Conservation (phyloP, 2,113 vertebrate genomes). For the Casuarius casuarius region DNA sequence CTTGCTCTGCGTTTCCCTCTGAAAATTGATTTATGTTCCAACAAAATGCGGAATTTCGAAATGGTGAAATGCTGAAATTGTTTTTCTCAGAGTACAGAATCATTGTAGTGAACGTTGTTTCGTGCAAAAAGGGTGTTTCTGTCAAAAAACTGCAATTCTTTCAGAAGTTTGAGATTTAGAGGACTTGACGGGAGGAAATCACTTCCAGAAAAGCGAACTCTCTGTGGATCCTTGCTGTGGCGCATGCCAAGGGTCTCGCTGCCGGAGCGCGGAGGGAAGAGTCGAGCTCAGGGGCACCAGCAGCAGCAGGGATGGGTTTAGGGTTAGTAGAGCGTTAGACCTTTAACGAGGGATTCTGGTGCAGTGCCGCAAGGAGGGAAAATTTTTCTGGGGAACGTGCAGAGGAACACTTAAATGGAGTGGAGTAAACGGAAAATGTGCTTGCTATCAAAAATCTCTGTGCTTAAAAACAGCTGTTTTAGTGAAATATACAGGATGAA, state of each 20-base stretch:
- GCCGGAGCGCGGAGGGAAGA: not conserved
- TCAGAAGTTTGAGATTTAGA: not conserved
- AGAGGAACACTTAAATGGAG: not conserved
- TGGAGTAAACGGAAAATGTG: not conserved
- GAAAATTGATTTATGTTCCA: not conserved
- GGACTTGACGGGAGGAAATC: not conserved
- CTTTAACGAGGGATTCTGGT: not conserved
- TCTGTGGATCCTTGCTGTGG: not conserved
- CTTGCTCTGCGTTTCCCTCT: not conserved
- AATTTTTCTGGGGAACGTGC: not conserved
- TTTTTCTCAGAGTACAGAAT: not conserved
- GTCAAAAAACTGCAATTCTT: not conserved
- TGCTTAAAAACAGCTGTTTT: not conserved
- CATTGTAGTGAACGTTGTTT: not conserved
- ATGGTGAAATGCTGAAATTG: not conserved
- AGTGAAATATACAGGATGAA: not conserved
- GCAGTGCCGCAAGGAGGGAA: not conserved
- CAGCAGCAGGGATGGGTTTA: no score
- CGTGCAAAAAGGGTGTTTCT: not conserved
- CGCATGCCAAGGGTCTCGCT: not conserved
- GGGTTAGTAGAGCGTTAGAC: not conserved
- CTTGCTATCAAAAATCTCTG: not conserved
- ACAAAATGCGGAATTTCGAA: not conserved
- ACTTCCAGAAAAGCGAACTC: not conserved
- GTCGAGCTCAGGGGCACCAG: not conserved